phyloP scores from a whole-genome alignment of 2,888 invertebrate genomes.

The Thecophora atra region DNA sequence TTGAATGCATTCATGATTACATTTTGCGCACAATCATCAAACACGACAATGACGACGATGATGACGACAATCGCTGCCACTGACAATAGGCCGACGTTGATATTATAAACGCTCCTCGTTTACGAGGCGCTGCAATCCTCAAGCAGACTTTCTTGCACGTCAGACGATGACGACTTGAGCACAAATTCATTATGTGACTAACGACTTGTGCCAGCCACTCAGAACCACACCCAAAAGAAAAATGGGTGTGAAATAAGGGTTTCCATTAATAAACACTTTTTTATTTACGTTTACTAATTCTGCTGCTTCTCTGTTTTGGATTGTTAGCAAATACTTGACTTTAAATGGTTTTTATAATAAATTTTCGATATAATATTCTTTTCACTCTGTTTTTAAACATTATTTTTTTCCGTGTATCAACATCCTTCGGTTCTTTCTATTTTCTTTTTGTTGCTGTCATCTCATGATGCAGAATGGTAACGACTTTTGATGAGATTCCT shows the following conservation, averaged over 20 bases:
- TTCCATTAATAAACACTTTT: no score
- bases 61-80: not conserved
- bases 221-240: not conserved
- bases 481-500: no score
- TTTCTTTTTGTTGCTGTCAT: no score
- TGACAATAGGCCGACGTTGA: not conserved
- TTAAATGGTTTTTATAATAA: no score
- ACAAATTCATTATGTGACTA: slow-evolving; percentile 33
- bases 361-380: no score
- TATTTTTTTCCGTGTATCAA: no score
- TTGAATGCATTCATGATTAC: slow-evolving; percentile 33
- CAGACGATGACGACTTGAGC: slow-evolving; percentile 35
- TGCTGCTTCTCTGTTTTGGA: no score
- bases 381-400: no score
- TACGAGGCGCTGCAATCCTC: not conserved
- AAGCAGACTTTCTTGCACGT: slow-evolving; percentile 13
- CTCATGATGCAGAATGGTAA: no score
- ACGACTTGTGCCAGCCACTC: slow-evolving; percentile 25
- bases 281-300: no score
- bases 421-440: no score
- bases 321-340: no score
- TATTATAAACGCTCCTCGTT: not conserved
- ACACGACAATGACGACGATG: slow-evolving; percentile 7
- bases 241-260: not conserved
- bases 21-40: slow-evolving; percentile 9